These are phyloP conservation scores for Epinotia nisella DNA, from an alignment of 2,888 invertebrate species.

Conservation along the genomic window DNA sequence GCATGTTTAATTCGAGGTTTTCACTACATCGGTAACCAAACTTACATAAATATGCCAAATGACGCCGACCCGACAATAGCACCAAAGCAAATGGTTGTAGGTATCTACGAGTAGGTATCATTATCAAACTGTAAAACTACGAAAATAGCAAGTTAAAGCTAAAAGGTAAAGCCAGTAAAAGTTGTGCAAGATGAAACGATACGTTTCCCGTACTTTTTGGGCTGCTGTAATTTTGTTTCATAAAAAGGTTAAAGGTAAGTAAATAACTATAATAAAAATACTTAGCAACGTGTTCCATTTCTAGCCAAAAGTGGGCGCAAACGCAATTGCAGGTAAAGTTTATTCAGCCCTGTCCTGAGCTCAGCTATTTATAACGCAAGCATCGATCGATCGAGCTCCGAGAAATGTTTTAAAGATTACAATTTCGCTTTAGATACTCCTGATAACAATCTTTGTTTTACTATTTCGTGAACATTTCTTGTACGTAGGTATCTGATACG, in stretches of 20 bases:
- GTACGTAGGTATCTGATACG: background rate
- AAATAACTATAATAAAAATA: background rate
- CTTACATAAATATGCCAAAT: too few species aligned
- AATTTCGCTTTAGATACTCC: constrained; percentile 5
- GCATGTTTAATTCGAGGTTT: too few species aligned
- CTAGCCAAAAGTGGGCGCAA: background rate
- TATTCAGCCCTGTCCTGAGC: constrained; percentile 15
- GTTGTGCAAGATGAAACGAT: too few species aligned
- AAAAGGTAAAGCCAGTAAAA: too few species aligned
- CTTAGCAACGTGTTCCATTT: constrained; percentile 7
- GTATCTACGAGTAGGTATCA: too few species aligned
- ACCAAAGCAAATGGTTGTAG: too few species aligned
- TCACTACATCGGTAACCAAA: too few species aligned
- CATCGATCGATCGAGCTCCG: constrained; percentile 31
- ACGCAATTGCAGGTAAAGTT: constrained; percentile 24
- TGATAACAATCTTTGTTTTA: background rate
- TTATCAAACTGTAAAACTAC: too few species aligned
- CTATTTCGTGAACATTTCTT: background rate
- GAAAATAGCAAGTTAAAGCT: too few species aligned
- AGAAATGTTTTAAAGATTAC: constrained; percentile 13
- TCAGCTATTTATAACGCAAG: constrained; percentile 32
- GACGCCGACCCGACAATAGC: too few species aligned
- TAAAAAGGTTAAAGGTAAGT: background rate
- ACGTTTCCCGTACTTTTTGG: too few species aligned
- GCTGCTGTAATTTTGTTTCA: background rate